Evolutionary conservation across 2,888 invertebrate genomes (phyloP).

Genomic region (Mythimna lalbum): DNA sequence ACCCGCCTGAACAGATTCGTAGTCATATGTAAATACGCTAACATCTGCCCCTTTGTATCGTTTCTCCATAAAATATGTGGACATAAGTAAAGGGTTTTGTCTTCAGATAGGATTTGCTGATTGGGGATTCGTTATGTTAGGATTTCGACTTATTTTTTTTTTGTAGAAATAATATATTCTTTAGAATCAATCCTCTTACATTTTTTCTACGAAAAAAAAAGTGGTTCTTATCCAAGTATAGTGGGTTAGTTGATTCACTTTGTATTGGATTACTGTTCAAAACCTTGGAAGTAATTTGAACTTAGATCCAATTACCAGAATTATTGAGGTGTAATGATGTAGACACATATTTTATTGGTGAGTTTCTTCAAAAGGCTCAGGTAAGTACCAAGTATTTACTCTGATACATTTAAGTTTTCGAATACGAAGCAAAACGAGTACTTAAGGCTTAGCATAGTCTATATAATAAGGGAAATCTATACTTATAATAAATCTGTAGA

Average conservation of each 20-base stretch:
- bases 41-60: constrained; percentile 62
- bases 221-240: too few relatives aligned
- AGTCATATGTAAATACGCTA: constrained; percentile 63
- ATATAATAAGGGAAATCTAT: too few relatives aligned
- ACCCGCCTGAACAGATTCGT: constrained; percentile 35
- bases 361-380: too few relatives aligned
- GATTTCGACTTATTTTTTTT: constrained; percentile 16
- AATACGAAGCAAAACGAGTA: too few relatives aligned
- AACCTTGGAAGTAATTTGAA: background rate
- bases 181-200: too few relatives aligned
- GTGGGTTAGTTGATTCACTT: background rate
- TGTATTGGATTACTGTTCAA: background rate
- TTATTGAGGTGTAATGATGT: too few relatives aligned
- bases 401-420: too few relatives aligned
- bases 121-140: constrained; percentile 39
- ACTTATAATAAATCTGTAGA: too few relatives aligned
- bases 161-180: background rate
- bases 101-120: constrained; percentile 49
- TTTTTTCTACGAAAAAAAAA: too few relatives aligned
- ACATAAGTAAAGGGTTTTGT: constrained; percentile 42
- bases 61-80: constrained; percentile 57
- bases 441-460: too few relatives aligned
- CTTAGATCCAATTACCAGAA: background rate
- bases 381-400: too few relatives aligned
- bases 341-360: too few relatives aligned